Percentiles rank a stretch among this genome's conserved stretches.
Conservation (phyloP, 2,797 vertebrate species). For the Microctenopoma lineatum region DNA sequence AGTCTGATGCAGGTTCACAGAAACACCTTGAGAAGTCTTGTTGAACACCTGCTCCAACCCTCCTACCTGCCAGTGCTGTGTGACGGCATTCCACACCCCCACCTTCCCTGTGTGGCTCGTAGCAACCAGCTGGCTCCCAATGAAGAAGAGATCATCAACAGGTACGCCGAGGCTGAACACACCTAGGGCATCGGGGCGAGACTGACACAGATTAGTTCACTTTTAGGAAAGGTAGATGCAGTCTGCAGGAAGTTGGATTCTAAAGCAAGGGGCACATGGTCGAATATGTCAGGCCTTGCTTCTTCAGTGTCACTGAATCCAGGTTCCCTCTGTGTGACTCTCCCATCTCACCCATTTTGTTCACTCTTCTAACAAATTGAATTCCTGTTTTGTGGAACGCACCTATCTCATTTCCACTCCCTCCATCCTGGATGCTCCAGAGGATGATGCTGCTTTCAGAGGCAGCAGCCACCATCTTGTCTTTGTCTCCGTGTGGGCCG, state of each 20-base stretch:
- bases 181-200: constrained; percentile 73
- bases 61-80: constrained; percentile 97
- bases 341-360: no score
- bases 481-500: constrained; percentile 97
- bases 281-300: no score
- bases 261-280: not conserved
- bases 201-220: not conserved
- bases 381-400: not conserved
- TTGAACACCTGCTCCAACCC: no score
- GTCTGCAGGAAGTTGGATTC: not conserved
- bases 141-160: constrained; percentile 97
- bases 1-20: no score
- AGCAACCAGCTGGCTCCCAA: constrained; percentile 97
- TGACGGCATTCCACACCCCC: constrained; percentile 99
- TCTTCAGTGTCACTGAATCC: no score
- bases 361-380: no score
- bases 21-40: no score
- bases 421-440: constrained; percentile 97
- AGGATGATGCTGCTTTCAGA: constrained; percentile 95
- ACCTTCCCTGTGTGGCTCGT: constrained; percentile 98
- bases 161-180: constrained; percentile 96
- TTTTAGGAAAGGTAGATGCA: not conserved
- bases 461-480: constrained; percentile 98
- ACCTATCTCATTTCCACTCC: constrained; percentile 96
- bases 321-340: no score